A percentile compares a stretch with the other conserved stretches of the same genome.
Conservation (phyloP, 2,888 invertebrate genomes). For the Lagria hirta region DNA sequence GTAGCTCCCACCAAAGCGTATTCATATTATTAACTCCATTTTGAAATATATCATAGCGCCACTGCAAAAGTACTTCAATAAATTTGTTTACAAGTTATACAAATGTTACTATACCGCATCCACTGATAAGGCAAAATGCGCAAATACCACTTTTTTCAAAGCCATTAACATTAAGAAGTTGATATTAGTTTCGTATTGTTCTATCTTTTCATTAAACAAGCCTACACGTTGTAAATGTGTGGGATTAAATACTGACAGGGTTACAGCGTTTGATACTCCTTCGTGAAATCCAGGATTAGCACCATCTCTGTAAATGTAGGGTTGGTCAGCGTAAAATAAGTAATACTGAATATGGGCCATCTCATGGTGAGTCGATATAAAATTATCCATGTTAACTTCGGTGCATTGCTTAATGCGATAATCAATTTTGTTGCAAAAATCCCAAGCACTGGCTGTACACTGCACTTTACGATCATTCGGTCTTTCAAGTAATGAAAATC, state of each 20-base stretch:
- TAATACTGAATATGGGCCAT: conserved; percentile 84
- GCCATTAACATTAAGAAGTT: conserved; percentile 80
- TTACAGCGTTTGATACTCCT: conserved; percentile 78
- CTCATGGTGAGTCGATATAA: conserved; percentile 79
- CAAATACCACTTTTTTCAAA: conserved; percentile 73
- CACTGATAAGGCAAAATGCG: conserved; percentile 78
- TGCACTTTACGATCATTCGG: conserved; percentile 71
- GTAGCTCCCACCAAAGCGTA: conserved; percentile 74
- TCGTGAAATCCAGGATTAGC: conserved; percentile 87
- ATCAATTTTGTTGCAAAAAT: conserved; percentile 81
- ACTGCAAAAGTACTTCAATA: conserved; percentile 61
- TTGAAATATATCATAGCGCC: conserved; percentile 79
- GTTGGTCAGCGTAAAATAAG: conserved; percentile 74
- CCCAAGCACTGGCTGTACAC: conserved; percentile 81
- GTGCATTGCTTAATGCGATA: conserved; percentile 88
- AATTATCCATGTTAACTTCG: conserved; percentile 73
- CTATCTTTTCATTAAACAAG: conserved; percentile 66
- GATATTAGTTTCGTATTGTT: conserved; percentile 70
- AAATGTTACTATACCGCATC: conserved; percentile 64
- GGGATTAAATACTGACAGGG: conserved; percentile 75
- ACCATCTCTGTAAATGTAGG: conserved; percentile 74
- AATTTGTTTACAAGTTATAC: conserved; percentile 3
- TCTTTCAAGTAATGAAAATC: conserved; percentile 74
- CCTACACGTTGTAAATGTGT: conserved; percentile 74
- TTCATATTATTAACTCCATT: conserved; percentile 74